phyloP scores from a whole-genome alignment of 1,140 invertebrate species.

The Heliconius melpomene region DNA sequence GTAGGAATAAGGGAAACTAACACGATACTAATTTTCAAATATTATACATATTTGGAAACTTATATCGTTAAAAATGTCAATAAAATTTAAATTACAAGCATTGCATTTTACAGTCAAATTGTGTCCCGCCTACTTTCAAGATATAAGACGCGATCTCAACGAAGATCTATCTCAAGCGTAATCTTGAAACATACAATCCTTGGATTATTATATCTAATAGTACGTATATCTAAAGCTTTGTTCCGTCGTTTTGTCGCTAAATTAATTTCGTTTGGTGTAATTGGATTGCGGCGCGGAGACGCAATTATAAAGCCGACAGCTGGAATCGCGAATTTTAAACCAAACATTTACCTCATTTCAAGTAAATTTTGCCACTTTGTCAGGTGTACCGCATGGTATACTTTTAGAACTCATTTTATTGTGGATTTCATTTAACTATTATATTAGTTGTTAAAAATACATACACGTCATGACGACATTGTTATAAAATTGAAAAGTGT shows the following conservation, averaged over 20 bases:
- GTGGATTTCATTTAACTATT: neutral
- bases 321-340: constrained; percentile 29
- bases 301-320: constrained; percentile 28
- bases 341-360: constrained; percentile 22
- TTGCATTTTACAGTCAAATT: no score
- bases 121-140: neutral
- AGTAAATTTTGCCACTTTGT: constrained; percentile 18
- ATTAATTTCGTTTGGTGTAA: constrained; percentile 8
- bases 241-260: constrained; percentile 12
- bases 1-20: no score
- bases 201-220: neutral
- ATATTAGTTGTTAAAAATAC: neutral
- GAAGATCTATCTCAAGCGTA: neutral
- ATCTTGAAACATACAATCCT: neutral
- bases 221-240: neutral
- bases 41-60: no score
- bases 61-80: no score
- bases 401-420: neutral
- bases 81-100: no score
- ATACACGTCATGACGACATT: no score
- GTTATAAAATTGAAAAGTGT: no score
- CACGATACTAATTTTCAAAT: no score
- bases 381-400: constrained; percentile 2
- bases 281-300: constrained; percentile 21
- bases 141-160: neutral